These are phyloP conservation scores for Harmothoe impar DNA, from an alignment of 2,888 invertebrate genomes.

Conservation along the genomic window DNA sequence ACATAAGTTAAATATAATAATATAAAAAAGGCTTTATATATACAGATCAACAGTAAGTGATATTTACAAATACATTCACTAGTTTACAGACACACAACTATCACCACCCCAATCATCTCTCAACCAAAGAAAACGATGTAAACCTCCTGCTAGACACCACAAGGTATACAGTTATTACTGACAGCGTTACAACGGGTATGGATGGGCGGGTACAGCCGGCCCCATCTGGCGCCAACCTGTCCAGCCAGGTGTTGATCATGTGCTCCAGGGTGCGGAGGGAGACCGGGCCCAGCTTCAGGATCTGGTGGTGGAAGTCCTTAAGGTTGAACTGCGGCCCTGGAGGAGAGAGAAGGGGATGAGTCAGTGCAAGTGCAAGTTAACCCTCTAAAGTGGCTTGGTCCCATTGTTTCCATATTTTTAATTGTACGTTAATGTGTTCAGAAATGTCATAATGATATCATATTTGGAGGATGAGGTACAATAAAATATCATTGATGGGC, in stretches of 20 bases:
- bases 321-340: slow-evolving; percentile 66
- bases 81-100: not conserved
- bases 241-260: slow-evolving; percentile 64
- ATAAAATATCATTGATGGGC: no score
- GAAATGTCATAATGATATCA: no score
- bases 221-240: slow-evolving; percentile 32
- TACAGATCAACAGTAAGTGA: not conserved
- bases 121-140: not conserved
- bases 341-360: slow-evolving; percentile 10
- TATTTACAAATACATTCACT: not conserved
- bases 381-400: not conserved
- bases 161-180: not conserved
- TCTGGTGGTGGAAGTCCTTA: slow-evolving; percentile 68
- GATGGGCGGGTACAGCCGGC: slow-evolving; percentile 37
- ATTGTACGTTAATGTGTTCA: no score
- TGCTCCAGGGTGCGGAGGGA: slow-evolving; percentile 65
- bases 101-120: not conserved
- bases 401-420: no score
- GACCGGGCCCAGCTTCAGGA: slow-evolving; percentile 67
- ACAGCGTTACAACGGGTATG: slow-evolving; percentile 28
- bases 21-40: not conserved
- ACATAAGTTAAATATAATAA: not conserved
- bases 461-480: no score
- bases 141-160: not conserved
- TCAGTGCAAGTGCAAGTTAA: not conserved